phyloP scores from a whole-genome alignment of 1,140 invertebrate genomes.

The Pantala flavescens region DNA sequence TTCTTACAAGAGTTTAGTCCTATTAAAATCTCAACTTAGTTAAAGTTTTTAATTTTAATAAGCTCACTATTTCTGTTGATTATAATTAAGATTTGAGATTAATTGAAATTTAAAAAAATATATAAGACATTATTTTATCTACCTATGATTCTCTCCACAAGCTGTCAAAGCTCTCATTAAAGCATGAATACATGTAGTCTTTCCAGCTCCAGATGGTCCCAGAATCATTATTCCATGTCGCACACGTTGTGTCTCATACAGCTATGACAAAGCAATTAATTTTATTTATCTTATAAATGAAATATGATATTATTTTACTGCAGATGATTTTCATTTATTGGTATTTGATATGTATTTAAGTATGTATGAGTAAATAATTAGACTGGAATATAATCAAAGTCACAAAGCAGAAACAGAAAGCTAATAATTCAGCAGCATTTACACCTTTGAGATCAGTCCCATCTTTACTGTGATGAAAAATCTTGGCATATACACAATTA shows the following conservation, averaged over 20 bases:
- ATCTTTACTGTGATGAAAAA: too few relatives aligned
- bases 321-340: too few relatives aligned
- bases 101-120: too few relatives aligned
- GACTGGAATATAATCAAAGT: too few relatives aligned
- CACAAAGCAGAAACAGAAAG: too few relatives aligned
- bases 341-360: too few relatives aligned
- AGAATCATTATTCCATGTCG: conserved; percentile 94
- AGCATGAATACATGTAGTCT: conserved; percentile 87
- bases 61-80: conserved; percentile 15
- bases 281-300: background rate
- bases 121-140: conserved; percentile 21
- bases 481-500: too few relatives aligned
- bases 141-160: conserved; percentile 71
- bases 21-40: too few relatives aligned
- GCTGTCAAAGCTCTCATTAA: conserved; percentile 87
- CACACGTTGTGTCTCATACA: conserved; percentile 91
- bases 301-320: background rate
- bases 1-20: too few relatives aligned
- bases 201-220: conserved; percentile 91
- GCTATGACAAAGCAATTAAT: conserved; percentile 37
- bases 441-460: too few relatives aligned
- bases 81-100: conserved; percentile 13
- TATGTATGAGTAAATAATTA: too few relatives aligned
- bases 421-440: too few relatives aligned
- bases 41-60: background rate